Base-by-base conservation (phyloP, 2,888 invertebrate genomes). In the Drosophila tanythrix region DNA sequence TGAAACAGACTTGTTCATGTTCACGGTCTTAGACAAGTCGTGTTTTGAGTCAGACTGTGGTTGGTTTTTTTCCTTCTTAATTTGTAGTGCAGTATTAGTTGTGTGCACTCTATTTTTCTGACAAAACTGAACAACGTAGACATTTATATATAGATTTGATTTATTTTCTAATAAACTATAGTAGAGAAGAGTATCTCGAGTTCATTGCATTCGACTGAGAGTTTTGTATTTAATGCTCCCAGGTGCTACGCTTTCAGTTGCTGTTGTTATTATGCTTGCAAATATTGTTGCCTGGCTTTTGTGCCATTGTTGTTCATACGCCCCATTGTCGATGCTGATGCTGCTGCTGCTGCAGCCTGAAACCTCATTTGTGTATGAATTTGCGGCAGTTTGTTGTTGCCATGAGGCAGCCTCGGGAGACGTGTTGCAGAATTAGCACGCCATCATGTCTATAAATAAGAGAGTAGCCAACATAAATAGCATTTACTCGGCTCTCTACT, bases 261-360 rank as follows among this genome's bases (percentile, higher is more conserved):
- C 67, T 73, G 70, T 69, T 79, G 1, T 21, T 76, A 71, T 87
- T 83, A 73, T 83, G 74, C 46, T 46, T 73, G 62, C 53, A 38
- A 59, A 55, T 53, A 51, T 33, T 74, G 58, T 36, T 52, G 56
- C 51, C 51, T 55, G n/a, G 59, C 61, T 74, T 67, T 72, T 76
- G 66, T 82, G 76, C 70, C 83, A 88, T 83, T 86, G 83, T 84
- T 84, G 69, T 62, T 64, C 84, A 85, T 86, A 86, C 89, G 87
- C 89, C 81, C 69, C 76, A 72, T 81, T 76, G 72, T 56, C 64
- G 68, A 61, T 62, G 70, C 57, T 78, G 51, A 46, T 66, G 60
- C 1, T 35, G 46, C 46, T 25, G 55, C 5, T 36, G 29, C n/a
- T 1, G 50, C 33, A 53, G 61, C 36, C 74, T 74, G 88, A 70